Evolutionary conservation across 2,888 invertebrate genomes (phyloP).

Genomic region (Conomelus anceps): DNA sequence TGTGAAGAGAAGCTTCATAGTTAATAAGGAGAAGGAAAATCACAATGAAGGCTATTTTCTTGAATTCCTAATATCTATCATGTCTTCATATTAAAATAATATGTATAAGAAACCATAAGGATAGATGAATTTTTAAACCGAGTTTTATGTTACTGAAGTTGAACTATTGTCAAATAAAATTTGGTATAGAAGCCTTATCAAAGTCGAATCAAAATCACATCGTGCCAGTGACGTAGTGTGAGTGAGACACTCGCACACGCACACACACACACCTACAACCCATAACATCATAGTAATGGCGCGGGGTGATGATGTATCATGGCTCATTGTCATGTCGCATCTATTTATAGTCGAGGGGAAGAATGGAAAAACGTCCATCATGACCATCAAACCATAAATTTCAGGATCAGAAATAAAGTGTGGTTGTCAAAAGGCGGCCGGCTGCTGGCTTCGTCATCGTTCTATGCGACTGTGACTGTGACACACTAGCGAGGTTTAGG

Average conservation of each 20-base stretch:
- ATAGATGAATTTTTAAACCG: too few relatives aligned
- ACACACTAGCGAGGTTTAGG: too few relatives aligned
- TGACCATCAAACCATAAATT: background rate
- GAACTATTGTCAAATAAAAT: too few relatives aligned
- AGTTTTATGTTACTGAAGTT: too few relatives aligned
- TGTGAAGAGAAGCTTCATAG: too few relatives aligned
- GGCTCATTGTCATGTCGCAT: background rate
- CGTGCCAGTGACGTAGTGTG: background rate
- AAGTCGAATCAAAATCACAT: background rate
- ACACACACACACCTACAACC: background rate
- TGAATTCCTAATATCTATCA: too few relatives aligned
- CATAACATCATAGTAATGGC: background rate
- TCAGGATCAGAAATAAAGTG: background rate
- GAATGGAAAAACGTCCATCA: background rate
- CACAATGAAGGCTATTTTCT: too few relatives aligned
- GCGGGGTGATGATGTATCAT: background rate
- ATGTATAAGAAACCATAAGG: too few relatives aligned
- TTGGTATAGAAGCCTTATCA: too few relatives aligned
- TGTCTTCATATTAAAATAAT: too few relatives aligned
- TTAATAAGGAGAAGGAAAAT: too few relatives aligned
- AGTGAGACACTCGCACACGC: background rate
- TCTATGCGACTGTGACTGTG: too few relatives aligned
- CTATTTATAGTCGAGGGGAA: background rate
- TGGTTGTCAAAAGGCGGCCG: background rate
- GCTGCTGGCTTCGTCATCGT: background rate